phyloP scores from a whole-genome alignment of 2,113 vertebrate genomes.

The Odocoileus virginianus region DNA sequence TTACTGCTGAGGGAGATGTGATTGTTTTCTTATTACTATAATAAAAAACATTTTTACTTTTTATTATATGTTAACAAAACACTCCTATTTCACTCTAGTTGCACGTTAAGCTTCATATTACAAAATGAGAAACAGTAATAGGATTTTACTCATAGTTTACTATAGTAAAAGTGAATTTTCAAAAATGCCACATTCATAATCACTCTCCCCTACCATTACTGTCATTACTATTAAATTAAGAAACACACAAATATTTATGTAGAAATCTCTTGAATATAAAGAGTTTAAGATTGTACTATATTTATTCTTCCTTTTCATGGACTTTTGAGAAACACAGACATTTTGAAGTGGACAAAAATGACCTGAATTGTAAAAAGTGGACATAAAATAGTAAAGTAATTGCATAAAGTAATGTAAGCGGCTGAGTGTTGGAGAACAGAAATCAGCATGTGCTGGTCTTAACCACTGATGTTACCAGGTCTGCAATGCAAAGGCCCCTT shows the following conservation, averaged over 20 bases:
- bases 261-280: slow-evolving; percentile 17
- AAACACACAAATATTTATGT: slow-evolving; percentile 46
- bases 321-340: background rate
- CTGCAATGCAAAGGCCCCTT: background rate
- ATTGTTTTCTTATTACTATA: background rate
- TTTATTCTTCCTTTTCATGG: background rate
- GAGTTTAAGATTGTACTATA: background rate
- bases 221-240: slow-evolving; percentile 31
- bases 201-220: background rate
- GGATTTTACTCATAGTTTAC: slow-evolving; percentile 30
- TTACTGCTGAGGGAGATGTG: background rate
- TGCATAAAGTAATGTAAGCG: background rate
- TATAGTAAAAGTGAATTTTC: background rate
- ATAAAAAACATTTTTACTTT: slow-evolving; percentile 26
- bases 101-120: slow-evolving; percentile 11
- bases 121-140: slow-evolving; percentile 11
- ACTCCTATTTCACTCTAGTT: slow-evolving; percentile 12
- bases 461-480: background rate
- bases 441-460: background rate
- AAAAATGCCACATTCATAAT: slow-evolving; percentile 5
- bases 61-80: slow-evolving; percentile 22
- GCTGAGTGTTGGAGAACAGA: background rate
- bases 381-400: background rate
- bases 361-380: background rate
- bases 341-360: slow-evolving; percentile 23